A percentile compares a stretch with the other conserved stretches of the same genome.
Conservation (phyloP, 2,797 vertebrate species). For the Sciaenops ocellatus region DNA sequence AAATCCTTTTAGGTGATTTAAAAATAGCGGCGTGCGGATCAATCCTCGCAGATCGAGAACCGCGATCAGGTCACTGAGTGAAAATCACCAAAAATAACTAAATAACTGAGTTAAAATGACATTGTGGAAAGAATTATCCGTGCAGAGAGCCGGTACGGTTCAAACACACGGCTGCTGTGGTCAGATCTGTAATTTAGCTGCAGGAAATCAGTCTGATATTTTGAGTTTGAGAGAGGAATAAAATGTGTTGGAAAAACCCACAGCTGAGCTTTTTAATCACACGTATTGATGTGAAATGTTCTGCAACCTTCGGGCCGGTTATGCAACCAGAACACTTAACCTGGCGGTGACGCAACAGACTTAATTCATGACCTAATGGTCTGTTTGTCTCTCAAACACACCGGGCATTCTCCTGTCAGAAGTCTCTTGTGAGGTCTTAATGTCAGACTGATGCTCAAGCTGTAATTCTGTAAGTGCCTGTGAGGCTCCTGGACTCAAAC, state of each 20-base stretch:
- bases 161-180: no score
- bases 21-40: not conserved
- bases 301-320: constrained; percentile 26
- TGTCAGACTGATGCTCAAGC: not conserved
- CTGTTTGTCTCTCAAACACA: not conserved
- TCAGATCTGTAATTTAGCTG: constrained; percentile 5
- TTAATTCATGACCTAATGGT: not conserved
- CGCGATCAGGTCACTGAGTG: not conserved
- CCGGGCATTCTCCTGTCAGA: not conserved
- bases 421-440: not conserved
- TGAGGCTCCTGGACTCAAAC: constrained; percentile 15
- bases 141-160: not conserved
- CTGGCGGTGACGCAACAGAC: constrained; percentile 23
- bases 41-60: not conserved
- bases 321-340: constrained; percentile 48
- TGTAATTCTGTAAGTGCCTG: constrained; percentile 21
- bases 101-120: not conserved
- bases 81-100: not conserved
- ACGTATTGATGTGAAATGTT: constrained; percentile 45
- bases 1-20: not conserved
- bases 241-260: not conserved
- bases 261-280: constrained; percentile 56
- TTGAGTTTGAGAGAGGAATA: not conserved
- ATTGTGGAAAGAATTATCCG: not conserved
- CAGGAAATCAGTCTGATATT: constrained; percentile 7